A percentile compares a stretch with the other conserved stretches of the same genome.
These are phyloP conservation scores for Porites evermanni DNA, from an alignment of 92 coral and sea anemone species.

Conservation along the genomic window DNA sequence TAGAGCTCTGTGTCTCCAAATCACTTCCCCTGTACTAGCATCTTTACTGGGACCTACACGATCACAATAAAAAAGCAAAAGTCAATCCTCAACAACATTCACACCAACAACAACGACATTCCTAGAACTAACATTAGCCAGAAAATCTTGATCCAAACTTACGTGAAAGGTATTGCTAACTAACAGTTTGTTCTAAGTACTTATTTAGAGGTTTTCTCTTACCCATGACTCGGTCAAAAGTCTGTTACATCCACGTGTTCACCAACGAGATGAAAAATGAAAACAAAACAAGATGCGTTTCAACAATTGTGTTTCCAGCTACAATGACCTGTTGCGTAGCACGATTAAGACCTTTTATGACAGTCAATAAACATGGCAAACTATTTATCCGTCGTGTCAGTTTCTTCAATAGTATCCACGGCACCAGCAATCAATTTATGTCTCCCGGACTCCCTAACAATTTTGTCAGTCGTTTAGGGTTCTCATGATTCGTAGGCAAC, in stretches of 20 bases:
- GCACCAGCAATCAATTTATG: no score
- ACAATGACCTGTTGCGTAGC: no score
- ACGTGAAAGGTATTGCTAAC: background rate
- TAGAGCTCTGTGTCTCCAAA: slow-evolving; percentile 93
- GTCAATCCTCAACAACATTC: background rate
- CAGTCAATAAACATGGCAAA: no score
- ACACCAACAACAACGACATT: no score
- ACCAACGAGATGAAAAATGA: slow-evolving; percentile 12
- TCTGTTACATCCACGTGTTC: slow-evolving; percentile 53
- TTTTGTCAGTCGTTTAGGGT: no score
- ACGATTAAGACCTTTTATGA: no score
- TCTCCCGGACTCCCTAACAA: no score
- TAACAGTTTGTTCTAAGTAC: background rate
- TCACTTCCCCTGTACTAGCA: slow-evolving; percentile 89
- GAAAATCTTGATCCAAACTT: background rate
- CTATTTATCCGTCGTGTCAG: no score
- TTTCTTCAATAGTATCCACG: no score
- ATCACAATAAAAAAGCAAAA: background rate
- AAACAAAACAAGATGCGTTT: background rate
- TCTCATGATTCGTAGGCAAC: no score
- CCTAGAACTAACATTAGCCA: no score
- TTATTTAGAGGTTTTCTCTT: slow-evolving; percentile 17
- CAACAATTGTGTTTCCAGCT: background rate
- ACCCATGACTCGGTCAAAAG: slow-evolving; percentile 99
- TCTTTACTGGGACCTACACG: slow-evolving; percentile 94